Percentiles rank a stretch among this genome's conserved stretches.
These are phyloP conservation scores for Macrosiphum euphorbiae DNA, from an alignment of 2,888 invertebrate genomes.

Conservation along the genomic window DNA sequence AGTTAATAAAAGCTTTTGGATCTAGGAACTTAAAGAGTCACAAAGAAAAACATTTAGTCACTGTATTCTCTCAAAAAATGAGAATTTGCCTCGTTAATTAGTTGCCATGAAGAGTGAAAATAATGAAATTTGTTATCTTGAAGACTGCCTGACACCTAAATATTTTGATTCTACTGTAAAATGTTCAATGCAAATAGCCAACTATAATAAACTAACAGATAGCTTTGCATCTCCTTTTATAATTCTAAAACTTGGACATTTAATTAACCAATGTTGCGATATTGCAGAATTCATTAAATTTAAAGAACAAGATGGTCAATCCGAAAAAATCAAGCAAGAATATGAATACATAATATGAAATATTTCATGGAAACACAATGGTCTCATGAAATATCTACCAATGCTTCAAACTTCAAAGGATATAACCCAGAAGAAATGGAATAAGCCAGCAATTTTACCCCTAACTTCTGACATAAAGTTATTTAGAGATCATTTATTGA, in stretches of 20 bases:
- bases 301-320: no score
- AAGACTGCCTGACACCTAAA: neutral
- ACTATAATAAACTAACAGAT: no score
- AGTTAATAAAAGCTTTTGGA: neutral
- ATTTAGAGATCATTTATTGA: constrained; percentile 1
- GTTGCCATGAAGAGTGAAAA: neutral
- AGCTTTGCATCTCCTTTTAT: no score
- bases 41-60: neutral
- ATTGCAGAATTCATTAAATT: no score
- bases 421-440: neutral
- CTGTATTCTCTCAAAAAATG: neutral
- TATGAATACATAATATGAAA: no score
- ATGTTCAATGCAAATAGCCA: neutral
- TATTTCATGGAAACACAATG: no score
- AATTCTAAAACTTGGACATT: no score
- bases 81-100: neutral
- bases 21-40: neutral
- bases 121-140: neutral
- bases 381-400: neutral
- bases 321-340: no score
- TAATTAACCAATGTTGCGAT: no score
- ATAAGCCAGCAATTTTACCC: neutral
- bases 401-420: no score
- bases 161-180: neutral
- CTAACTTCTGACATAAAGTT: constrained; percentile 5